Conservation (phyloP, 1,140 invertebrate genomes). For the Maniola jurtina region DNA sequence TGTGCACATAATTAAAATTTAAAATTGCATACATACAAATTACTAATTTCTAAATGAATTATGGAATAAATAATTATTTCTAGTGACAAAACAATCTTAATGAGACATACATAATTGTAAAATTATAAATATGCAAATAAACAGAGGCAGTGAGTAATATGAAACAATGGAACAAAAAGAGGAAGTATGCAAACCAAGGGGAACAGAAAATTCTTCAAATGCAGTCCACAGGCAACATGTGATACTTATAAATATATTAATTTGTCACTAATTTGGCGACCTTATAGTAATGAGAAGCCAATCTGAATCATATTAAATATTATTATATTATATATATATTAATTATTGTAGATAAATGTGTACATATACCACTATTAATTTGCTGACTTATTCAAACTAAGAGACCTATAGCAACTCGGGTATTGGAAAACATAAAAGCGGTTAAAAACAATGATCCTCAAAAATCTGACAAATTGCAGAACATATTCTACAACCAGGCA, state of each 20-base stretch:
- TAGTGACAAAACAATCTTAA: slow-evolving; percentile 8
- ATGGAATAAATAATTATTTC: not conserved
- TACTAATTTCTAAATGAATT: slow-evolving; percentile 9
- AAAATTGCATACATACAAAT: slow-evolving; percentile 17
- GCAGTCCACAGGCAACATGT: slow-evolving; percentile 62
- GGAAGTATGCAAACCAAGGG: slow-evolving; percentile 52
- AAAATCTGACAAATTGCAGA: too few species aligned
- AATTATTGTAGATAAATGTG: too few species aligned
- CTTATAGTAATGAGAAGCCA: not conserved
- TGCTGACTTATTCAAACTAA: not conserved
- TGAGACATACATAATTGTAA: slow-evolving; percentile 6
- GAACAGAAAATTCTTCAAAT: slow-evolving; percentile 43
- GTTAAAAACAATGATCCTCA: too few species aligned
- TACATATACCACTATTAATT: too few species aligned
- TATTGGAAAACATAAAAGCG: too few species aligned
- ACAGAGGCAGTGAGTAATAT: slow-evolving; percentile 29
- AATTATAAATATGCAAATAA: slow-evolving; percentile 34
- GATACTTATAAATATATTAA: not conserved
- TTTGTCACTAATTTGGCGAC: not conserved
- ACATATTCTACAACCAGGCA: too few species aligned
- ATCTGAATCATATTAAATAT: not conserved
- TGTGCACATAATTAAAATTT: slow-evolving; percentile 4
- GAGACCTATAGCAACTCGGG: too few species aligned
- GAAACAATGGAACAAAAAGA: slow-evolving; percentile 59
- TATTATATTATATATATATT: too few species aligned